These are phyloP conservation scores for Endomychus coccineus DNA, from an alignment of 2,888 invertebrate genomes.

Conservation along the genomic window DNA sequence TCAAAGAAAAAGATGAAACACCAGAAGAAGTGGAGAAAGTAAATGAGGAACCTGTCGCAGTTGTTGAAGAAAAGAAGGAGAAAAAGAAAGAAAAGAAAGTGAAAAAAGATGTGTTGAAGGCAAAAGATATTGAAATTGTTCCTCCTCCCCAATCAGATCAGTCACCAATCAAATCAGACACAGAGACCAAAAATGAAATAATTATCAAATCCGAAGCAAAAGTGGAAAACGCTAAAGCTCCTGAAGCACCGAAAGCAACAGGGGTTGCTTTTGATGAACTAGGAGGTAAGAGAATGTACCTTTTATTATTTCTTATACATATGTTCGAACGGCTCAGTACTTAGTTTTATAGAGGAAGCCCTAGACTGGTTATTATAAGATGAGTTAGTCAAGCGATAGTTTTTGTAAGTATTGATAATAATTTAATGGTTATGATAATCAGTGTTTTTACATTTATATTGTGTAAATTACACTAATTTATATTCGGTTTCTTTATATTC, in stretches of 20 bases:
- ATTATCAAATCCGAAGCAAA: constrained; percentile 23
- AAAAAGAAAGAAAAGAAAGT: constrained; percentile 42
- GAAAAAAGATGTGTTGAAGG: constrained; percentile 36
- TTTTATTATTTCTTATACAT: no score
- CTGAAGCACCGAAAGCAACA: constrained; percentile 12
- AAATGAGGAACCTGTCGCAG: constrained; percentile 36
- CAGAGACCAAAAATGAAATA: constrained; percentile 17
- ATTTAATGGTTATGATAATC: no score
- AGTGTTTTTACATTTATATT: no score
- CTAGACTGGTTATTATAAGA: no score
- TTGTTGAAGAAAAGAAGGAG: no score
- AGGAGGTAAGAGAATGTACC: constrained; percentile 53
- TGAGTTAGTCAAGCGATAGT: no score
- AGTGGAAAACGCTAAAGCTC: constrained; percentile 18
- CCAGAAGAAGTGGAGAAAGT: constrained; percentile 27
- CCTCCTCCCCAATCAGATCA: constrained; percentile 28
- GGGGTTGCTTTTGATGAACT: constrained; percentile 52
- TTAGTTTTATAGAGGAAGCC: no score
- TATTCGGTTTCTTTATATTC: no score
- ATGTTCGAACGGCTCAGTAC: no score
- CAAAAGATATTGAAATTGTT: constrained; percentile 13
- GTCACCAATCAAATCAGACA: constrained; percentile 16
- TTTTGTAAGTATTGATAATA: no score
- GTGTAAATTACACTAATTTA: no score
- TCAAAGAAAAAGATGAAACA: constrained; percentile 16